A percentile compares a stretch with the other conserved stretches of the same genome.
Conservation (phyloP, 2,888 invertebrate species). For the Diarsia brunnea region DNA sequence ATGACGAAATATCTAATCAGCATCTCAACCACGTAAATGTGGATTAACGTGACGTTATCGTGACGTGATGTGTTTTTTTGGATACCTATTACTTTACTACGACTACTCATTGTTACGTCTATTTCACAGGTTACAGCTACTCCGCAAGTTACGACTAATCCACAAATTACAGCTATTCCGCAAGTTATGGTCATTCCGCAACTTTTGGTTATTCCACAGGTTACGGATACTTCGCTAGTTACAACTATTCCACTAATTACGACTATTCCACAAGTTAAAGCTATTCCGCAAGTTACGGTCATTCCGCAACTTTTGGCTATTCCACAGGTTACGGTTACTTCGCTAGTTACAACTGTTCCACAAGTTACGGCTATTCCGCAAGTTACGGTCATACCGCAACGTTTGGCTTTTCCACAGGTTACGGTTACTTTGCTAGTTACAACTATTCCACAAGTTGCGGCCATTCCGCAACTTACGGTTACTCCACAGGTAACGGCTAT, state of each 20-base stretch:
- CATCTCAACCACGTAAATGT: not conserved
- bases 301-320: too few species aligned
- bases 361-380: not conserved
- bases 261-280: too few species aligned
- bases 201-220: not conserved
- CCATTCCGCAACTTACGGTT: too few species aligned
- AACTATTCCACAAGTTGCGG: too few species aligned
- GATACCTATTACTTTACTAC: not conserved
- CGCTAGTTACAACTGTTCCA: too few species aligned
- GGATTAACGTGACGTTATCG: not conserved
- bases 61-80: not conserved
- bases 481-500: too few species aligned
- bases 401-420: not conserved
- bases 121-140: not conserved
- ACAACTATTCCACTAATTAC: too few species aligned
- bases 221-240: not conserved
- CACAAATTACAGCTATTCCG: not conserved
- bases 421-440: not conserved
- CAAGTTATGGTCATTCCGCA: not conserved
- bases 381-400: not conserved
- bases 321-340: not conserved
- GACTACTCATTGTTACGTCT: not conserved
- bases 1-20: constrained; percentile 27
- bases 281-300: too few species aligned
- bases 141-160: not conserved